phyloP scores from a whole-genome alignment of 2,797 vertebrate genomes.

The Pangasius macronema region DNA sequence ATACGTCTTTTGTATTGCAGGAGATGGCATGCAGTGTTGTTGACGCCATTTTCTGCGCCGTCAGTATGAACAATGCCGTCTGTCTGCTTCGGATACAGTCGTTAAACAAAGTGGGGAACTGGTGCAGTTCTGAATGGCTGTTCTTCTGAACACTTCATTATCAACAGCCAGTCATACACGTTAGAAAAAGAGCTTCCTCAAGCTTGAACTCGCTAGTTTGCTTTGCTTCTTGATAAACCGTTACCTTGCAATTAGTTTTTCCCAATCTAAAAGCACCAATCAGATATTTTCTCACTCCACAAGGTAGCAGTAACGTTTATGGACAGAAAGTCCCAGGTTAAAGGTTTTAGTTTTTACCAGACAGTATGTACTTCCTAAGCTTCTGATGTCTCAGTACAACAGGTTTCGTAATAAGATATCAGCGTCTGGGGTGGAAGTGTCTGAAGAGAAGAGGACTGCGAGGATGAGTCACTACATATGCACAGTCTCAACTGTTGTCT shows the following conservation, averaged over 20 bases:
- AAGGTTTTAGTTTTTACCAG: neutral
- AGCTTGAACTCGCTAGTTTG: neutral
- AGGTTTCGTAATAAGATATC: conserved; percentile 5
- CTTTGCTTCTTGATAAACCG: neutral
- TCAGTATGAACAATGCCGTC: neutral
- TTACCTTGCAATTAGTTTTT: neutral
- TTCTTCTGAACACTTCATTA: neutral
- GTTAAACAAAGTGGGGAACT: neutral
- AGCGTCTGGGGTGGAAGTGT: neutral
- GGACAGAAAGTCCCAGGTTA: neutral
- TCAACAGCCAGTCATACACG: neutral
- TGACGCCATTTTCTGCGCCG: neutral
- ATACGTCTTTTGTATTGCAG: neutral
- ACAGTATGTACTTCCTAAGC: neutral
- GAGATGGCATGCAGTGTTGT: neutral
- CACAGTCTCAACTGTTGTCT: neutral
- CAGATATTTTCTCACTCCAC: neutral
- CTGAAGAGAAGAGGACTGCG: neutral
- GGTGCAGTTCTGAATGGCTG: neutral
- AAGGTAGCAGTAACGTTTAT: neutral
- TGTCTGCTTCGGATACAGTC: neutral
- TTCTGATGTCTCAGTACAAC: neutral
- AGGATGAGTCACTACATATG: conserved; percentile 20
- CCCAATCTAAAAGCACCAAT: neutral
- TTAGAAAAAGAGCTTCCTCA: neutral